Conservation (phyloP, 2,888 invertebrate genomes). For the Lepidocyrtoides sp. region DNA sequence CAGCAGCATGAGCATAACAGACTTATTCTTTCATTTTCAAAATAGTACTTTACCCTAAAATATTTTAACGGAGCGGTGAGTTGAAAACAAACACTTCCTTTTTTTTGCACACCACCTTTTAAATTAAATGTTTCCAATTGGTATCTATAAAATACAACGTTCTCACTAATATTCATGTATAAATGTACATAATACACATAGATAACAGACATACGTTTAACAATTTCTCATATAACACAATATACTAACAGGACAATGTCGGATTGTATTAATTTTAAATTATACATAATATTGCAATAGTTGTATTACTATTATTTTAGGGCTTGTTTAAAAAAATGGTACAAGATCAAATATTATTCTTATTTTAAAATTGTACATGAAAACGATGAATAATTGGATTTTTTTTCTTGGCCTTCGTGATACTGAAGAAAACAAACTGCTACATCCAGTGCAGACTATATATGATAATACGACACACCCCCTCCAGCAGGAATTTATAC, state of each 20-base stretch:
- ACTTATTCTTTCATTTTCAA: conserved; percentile 5
- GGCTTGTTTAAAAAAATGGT: conserved; percentile 40
- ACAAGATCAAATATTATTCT: conserved; percentile 52
- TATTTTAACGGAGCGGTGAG: neutral
- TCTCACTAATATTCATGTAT: no score
- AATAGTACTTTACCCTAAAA: no score
- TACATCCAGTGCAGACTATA: neutral
- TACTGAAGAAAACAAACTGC: neutral
- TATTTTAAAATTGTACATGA: conserved; percentile 64
- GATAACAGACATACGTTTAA: no score
- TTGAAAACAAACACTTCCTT: no score
- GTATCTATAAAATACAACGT: no score
- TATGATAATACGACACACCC: neutral
- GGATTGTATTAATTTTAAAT: neutral
- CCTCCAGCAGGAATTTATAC: neutral
- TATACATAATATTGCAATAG: conserved; percentile 19
- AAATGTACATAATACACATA: no score
- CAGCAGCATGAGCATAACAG: conserved; percentile 5
- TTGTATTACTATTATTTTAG: neutral
- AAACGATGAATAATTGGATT: conserved; percentile 44
- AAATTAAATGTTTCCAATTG: no score
- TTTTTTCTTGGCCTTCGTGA: conserved; percentile 26
- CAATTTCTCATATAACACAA: no score
- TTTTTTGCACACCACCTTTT: no score
- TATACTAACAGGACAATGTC: no score